These are phyloP conservation scores for Caenorhabditis brenneri DNA, from an alignment of 1,140 invertebrate genomes.

Conservation along the genomic window DNA sequence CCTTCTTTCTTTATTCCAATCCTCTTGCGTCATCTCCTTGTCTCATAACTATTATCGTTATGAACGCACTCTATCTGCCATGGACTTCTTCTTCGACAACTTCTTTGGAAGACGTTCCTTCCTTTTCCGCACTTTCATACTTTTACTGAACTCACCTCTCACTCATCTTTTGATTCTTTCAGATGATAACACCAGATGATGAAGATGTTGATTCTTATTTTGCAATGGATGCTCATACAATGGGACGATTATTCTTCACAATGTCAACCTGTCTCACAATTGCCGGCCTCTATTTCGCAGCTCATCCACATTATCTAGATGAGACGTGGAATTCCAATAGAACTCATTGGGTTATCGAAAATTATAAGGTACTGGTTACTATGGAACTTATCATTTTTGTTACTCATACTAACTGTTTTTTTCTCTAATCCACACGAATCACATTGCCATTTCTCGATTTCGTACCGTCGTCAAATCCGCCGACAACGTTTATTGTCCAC, in stretches of 20 bases:
- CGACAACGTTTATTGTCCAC: background rate
- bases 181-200: background rate
- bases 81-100: background rate
- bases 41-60: slow-evolving; percentile 19
- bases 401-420: no score
- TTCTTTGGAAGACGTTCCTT: background rate
- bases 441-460: no score
- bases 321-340: background rate
- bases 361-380: slow-evolving; percentile 2
- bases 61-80: background rate
- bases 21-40: slow-evolving; percentile 9
- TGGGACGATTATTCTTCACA: background rate
- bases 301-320: slow-evolving; percentile 8
- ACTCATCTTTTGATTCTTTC: background rate
- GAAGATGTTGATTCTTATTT: background rate
- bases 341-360: background rate
- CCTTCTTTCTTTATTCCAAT: background rate
- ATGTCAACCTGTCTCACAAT: background rate
- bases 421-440: no score
- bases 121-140: background rate
- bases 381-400: background rate
- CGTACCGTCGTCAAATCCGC: background rate
- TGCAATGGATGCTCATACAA: slow-evolving; percentile 1
- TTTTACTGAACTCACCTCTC: background rate
- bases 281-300: background rate